Percentiles rank a stretch among this genome's conserved stretches.
phyloP scores from a whole-genome alignment of 1,140 invertebrate species.

The Drosophila funebris region DNA sequence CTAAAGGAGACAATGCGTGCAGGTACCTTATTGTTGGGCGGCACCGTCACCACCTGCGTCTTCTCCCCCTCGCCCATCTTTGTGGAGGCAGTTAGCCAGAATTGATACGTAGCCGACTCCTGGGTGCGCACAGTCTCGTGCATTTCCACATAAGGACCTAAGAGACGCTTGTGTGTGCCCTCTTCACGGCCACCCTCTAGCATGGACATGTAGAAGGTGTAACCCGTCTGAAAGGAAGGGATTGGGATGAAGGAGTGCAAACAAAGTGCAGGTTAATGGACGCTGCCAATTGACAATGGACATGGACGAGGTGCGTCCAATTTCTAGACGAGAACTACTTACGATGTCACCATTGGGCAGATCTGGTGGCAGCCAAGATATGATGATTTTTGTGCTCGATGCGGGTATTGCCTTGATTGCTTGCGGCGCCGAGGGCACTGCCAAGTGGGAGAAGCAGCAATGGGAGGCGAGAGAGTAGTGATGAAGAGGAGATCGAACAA shows the following conservation, averaged over 20 bases:
- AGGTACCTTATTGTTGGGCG: conserved; percentile 91
- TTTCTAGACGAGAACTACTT: conserved; percentile 33
- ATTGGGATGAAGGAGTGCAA: no score
- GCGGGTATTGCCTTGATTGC: conserved; percentile 94
- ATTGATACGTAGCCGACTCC: conserved; percentile 89
- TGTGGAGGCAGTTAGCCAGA: conserved; percentile 92
- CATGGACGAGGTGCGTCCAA: background rate
- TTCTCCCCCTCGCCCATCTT: conserved; percentile 92
- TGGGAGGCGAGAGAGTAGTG: background rate
- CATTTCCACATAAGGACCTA: conserved; percentile 87
- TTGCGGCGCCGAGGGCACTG: conserved; percentile 93
- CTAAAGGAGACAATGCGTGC: conserved; percentile 93
- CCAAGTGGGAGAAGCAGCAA: conserved; percentile 13
- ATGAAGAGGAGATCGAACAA: conserved; percentile 22
- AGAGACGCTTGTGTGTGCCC: conserved; percentile 88
- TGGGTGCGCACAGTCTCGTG: conserved; percentile 90
- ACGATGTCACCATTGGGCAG: conserved; percentile 90
- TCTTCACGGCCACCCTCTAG: conserved; percentile 90
- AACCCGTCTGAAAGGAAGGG: conserved; percentile 84
- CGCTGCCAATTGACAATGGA: no score
- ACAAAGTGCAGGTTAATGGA: conserved; percentile 31
- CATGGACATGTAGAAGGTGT: conserved; percentile 92
- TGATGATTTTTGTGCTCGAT: conserved; percentile 92
- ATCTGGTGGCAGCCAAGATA: conserved; percentile 93
- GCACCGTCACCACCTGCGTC: conserved; percentile 89